Percentiles rank a stretch among this genome's conserved stretches.
Conservation (phyloP, 2,888 invertebrate species). For the Apantesis nais region DNA sequence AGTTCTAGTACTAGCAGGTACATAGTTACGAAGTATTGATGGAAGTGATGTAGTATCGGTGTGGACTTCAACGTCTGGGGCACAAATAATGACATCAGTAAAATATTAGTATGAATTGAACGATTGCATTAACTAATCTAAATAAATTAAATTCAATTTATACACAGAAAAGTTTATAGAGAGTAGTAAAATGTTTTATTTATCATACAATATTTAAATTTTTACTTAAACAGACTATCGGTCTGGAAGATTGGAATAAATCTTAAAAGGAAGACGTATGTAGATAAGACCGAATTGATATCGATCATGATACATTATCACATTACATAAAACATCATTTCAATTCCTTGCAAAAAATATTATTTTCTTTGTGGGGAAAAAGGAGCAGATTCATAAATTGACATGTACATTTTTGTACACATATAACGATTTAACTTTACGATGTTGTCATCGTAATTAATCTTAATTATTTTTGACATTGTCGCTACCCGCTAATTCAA, state of each 20-base stretch:
- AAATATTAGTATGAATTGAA: too few relatives aligned
- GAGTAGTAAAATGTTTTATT: too few relatives aligned
- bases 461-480: neutral
- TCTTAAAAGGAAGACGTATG: constrained; percentile 29
- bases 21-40: too few relatives aligned
- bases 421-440: too few relatives aligned
- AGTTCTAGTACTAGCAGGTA: too few relatives aligned
- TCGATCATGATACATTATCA: constrained; percentile 26
- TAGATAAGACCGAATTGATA: constrained; percentile 39
- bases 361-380: neutral
- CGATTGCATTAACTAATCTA: too few relatives aligned
- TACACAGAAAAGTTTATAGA: too few relatives aligned
- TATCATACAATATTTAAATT: too few relatives aligned
- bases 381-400: neutral
- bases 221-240: neutral
- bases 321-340: constrained; percentile 10
- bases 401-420: neutral
- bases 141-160: too few relatives aligned
- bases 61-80: too few relatives aligned
- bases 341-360: neutral
- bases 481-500: neutral
- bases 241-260: constrained; percentile 27
- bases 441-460: neutral
- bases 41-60: too few relatives aligned
- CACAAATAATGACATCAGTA: too few relatives aligned